Conservation (phyloP, 2,888 invertebrate species). For the Trisateles emortualis region DNA sequence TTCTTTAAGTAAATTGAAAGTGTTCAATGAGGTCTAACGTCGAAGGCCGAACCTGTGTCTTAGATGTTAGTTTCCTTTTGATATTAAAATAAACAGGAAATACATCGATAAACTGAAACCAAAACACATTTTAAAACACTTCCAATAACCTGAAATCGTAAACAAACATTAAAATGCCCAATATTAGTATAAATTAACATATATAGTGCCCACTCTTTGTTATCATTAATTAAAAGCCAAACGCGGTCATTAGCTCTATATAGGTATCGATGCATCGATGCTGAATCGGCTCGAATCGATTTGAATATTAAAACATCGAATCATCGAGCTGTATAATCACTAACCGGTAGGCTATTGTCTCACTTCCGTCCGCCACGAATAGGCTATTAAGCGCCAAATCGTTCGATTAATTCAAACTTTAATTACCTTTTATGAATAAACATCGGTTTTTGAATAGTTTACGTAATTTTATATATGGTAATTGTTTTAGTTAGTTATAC, state of each 20-base stretch:
- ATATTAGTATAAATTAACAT: conserved; percentile 30
- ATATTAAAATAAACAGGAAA: no score
- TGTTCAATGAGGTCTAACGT: no score
- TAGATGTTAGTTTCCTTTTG: no score
- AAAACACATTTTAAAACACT: background rate
- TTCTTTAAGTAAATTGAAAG: no score
- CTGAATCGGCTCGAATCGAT: conserved; percentile 53
- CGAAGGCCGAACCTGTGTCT: no score
- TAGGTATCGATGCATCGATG: conserved; percentile 52
- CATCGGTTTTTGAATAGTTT: conserved; percentile 15
- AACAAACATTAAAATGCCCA: conserved; percentile 3
- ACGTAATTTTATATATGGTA: conserved; percentile 9
- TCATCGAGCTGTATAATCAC: conserved; percentile 65
- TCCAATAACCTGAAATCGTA: background rate
- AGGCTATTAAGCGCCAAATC: conserved; percentile 44
- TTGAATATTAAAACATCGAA: conserved; percentile 68
- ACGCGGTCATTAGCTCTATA: conserved; percentile 60
- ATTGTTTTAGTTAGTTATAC: background rate
- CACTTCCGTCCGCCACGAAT: conserved; percentile 56
- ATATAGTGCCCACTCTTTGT: conserved; percentile 28
- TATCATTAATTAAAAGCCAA: conserved; percentile 51
- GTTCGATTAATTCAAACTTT: conserved; percentile 42
- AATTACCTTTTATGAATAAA: conserved; percentile 29
- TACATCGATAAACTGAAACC: no score
- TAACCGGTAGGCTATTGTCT: conserved; percentile 59